phyloP scores from a whole-genome alignment of 1,140 invertebrate species.

The Procambarus virginalis region DNA sequence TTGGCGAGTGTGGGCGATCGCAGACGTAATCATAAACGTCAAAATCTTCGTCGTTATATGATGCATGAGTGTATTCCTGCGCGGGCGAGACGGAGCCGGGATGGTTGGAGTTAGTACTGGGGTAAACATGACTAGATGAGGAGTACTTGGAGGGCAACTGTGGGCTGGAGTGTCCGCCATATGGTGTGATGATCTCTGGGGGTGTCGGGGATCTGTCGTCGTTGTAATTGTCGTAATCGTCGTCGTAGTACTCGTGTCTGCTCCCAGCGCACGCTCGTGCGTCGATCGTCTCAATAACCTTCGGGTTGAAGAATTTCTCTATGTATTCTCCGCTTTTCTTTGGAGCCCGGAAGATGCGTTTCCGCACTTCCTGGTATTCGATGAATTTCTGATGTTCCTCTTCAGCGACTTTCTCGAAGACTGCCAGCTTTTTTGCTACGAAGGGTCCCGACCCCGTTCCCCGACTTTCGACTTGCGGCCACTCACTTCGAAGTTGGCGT shows the following conservation, averaged over 20 bases:
- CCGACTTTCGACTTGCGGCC: slow-evolving; percentile 46
- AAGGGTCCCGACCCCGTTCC: slow-evolving; percentile 50
- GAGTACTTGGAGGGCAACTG: neutral
- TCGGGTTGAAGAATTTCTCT: slow-evolving; percentile 62
- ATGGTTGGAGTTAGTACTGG: neutral
- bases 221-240: slow-evolving; percentile 49
- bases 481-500: slow-evolving; percentile 18
- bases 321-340: slow-evolving; percentile 61
- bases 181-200: neutral
- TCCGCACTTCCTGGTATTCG: slow-evolving; percentile 57
- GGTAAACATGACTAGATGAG: slow-evolving; percentile 12
- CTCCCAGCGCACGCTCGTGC: slow-evolving; percentile 31
- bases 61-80: neutral
- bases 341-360: slow-evolving; percentile 33
- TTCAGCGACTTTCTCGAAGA: slow-evolving; percentile 67
- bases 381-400: slow-evolving; percentile 64
- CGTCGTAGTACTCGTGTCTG: slow-evolving; percentile 29
- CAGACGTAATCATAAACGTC: neutral
- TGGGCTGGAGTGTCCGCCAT: slow-evolving; percentile 29
- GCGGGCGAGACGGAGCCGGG: neutral
- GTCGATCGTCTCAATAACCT: slow-evolving; percentile 50
- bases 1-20: neutral
- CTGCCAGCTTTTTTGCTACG: slow-evolving; percentile 59
- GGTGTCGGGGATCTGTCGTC: neutral
- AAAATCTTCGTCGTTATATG: neutral